Conservation (phyloP, 2,888 invertebrate species). For the Apamea anceps region DNA sequence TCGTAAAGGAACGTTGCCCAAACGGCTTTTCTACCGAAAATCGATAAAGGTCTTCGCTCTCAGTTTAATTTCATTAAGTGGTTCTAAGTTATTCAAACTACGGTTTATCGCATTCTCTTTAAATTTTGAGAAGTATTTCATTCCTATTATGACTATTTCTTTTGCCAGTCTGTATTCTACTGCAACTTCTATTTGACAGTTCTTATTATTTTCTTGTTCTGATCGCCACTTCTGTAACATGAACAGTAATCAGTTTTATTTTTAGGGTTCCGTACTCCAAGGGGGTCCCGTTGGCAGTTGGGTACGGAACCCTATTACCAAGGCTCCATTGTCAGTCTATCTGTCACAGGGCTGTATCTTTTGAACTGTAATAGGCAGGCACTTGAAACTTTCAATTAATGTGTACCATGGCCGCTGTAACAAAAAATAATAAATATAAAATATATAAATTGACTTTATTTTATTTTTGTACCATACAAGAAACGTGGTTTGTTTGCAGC, state of each 20-base stretch:
- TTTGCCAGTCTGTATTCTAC: not conserved
- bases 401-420: too few relatives aligned
- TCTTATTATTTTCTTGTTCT: not conserved
- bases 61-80: constrained; percentile 50
- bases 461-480: too few relatives aligned
- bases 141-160: not conserved
- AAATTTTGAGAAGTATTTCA: not conserved
- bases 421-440: too few relatives aligned
- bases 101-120: constrained; percentile 6
- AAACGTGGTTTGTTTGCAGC: too few relatives aligned
- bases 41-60: constrained; percentile 25
- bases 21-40: constrained; percentile 15
- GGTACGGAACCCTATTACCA: not conserved
- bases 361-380: not conserved
- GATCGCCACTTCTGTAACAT: not conserved
- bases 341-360: not conserved
- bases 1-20: constrained; percentile 6
- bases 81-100: constrained; percentile 34
- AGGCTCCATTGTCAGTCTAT: not conserved
- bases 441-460: too few relatives aligned
- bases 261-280: not conserved
- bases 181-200: not conserved
- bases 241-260: not conserved
- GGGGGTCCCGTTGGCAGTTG: not conserved
- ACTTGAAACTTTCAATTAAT: too few relatives aligned